A percentile compares a stretch with the other conserved stretches of the same genome.
These are phyloP conservation scores for Sphaeridia pumilis DNA, from an alignment of 2,888 invertebrate species.

Conservation along the genomic window DNA sequence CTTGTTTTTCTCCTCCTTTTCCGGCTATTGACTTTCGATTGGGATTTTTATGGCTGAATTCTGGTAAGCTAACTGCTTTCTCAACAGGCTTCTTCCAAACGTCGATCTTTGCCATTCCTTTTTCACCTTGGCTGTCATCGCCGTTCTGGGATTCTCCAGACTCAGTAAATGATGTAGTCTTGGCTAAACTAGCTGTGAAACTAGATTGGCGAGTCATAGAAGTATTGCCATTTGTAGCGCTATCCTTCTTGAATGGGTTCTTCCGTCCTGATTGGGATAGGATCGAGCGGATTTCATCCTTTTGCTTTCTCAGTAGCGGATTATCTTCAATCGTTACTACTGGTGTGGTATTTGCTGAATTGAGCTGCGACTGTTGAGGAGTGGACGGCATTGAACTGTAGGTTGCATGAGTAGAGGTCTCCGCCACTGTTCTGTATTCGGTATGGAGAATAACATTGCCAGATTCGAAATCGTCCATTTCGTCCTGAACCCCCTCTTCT, in stretches of 20 bases:
- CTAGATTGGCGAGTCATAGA: neutral
- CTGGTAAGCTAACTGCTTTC: conserved; percentile 19
- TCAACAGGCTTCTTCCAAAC: conserved; percentile 32
- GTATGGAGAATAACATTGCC: conserved; percentile 1
- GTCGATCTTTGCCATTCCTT: conserved; percentile 28
- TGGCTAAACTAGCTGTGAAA: neutral
- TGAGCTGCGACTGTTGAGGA: neutral
- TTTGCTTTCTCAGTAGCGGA: conserved; percentile 28
- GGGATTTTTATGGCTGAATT: conserved; percentile 25
- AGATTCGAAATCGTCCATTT: conserved; percentile 23
- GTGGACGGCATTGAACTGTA: too few relatives aligned
- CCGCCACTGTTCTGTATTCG: neutral
- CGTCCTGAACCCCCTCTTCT: conserved; percentile 30
- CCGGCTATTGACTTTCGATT: conserved; percentile 7
- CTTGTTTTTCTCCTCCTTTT: neutral
- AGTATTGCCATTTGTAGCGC: neutral
- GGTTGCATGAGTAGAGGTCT: neutral
- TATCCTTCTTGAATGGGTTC: conserved; percentile 26
- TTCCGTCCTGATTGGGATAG: conserved; percentile 6
- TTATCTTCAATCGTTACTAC: conserved; percentile 20
- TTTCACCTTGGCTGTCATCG: conserved; percentile 5
- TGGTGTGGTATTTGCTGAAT: neutral
- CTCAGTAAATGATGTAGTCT: neutral
- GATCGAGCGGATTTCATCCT: conserved; percentile 26
- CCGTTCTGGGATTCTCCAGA: conserved; percentile 5